Evolutionary conservation across 1,140 invertebrate species (phyloP), one percentile per base, ranked within the genome.

Genomic region (Drosophila eugracilis): DNA sequence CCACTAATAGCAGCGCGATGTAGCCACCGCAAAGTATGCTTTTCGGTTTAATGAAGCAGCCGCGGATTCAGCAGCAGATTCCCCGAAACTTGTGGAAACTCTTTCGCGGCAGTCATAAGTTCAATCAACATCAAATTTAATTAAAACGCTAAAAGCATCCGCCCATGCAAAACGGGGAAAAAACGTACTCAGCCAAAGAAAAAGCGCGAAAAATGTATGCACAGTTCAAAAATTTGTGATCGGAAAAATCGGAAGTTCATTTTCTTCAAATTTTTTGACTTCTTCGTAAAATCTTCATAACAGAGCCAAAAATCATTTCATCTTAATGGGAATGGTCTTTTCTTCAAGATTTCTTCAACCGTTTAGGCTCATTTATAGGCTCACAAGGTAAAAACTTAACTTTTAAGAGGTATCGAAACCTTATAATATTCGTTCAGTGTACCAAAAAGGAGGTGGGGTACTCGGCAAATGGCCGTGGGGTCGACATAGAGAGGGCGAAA

Each of bases 111-210:
- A 88, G 83, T 88, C 75, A 88, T 88, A 88, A 83, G 83, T 83
- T 88, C 78, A 88, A 88, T 88, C 78, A 88, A 72, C 83, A 88
- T 88, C 71, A 88, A 83, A 88, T 88, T 88, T 88, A 88, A 88
- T 88, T 88, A 88, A 83, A 81, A 86, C 75, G 84, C 78, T 88
- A 83, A 88, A 83, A 86, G 83, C 83, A 86, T 85, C 60, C 59
- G 44, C 62, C 57, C 57, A 77, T 60, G 76, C 60, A 80, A 85
- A 66, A 47, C 63, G 24, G 24, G 37, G 26, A 45, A 66, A 67
- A 37, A 44, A n/a, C n/a, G 30, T 36, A 26, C 12, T 36, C 3
- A 65, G 28, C 24, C 42, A 45, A 19, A 39, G 14, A 41, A 39
- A 57, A 30, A n/a, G 7, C 22, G 37, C 15, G 14, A 60, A 63